These are phyloP conservation scores for Pectinophora gossypiella DNA, from an alignment of 1,140 invertebrate genomes.

Conservation along the genomic window DNA sequence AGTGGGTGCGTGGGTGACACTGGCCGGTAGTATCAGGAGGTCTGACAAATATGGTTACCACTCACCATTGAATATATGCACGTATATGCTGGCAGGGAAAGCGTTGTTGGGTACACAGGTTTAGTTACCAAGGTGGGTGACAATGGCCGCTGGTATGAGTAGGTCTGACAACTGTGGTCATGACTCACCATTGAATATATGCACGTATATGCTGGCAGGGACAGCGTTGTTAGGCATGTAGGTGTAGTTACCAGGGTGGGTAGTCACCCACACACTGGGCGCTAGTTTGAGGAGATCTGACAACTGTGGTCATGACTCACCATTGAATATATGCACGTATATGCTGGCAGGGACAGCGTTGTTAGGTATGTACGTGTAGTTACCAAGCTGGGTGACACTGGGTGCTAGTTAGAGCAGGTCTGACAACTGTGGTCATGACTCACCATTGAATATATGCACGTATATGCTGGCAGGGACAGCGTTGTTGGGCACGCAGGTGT, in stretches of 20 bases:
- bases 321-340: not conserved
- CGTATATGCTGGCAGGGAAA: slow-evolving; percentile 78
- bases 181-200: not conserved
- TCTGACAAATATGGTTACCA: too few species aligned
- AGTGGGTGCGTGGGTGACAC: too few species aligned
- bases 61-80: too few species aligned
- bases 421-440: too few species aligned
- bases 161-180: not conserved
- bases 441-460: too few species aligned
- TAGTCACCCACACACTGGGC: slow-evolving; percentile 53
- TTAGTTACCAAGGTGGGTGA: slow-evolving; percentile 88
- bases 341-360: not conserved
- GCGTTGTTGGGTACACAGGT: slow-evolving; percentile 91
- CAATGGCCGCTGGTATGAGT: slow-evolving; percentile 57
- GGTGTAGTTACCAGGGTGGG: slow-evolving; percentile 92
- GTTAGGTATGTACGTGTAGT: slow-evolving; percentile 80
- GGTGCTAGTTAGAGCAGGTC: slow-evolving; percentile 66
- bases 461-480: slow-evolving; percentile 81
- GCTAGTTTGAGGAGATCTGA: slow-evolving; percentile 43
- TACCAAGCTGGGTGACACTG: slow-evolving; percentile 82
- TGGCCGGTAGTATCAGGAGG: too few species aligned
- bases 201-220: not conserved
- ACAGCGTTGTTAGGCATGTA: not conserved
- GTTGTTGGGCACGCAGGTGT: slow-evolving; percentile 91
- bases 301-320: not conserved